These are phyloP conservation scores for Andrena marginata DNA, from an alignment of 2,888 invertebrate genomes.

Conservation along the genomic window DNA sequence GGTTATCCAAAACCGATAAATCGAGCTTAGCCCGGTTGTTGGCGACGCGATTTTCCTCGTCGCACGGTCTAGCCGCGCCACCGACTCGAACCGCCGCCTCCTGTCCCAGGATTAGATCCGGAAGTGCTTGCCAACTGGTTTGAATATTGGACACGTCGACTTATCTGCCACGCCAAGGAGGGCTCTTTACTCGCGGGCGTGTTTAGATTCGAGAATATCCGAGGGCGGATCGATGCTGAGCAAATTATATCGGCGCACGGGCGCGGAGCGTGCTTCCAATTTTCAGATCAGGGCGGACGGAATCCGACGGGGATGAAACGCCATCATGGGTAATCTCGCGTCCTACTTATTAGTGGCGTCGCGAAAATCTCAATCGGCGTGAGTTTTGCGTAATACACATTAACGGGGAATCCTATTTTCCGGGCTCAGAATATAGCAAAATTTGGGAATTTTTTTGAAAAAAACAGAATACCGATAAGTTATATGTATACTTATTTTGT, in stretches of 20 bases:
- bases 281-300: slow-evolving; percentile 16
- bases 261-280: slow-evolving; percentile 37
- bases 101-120: slow-evolving; percentile 67
- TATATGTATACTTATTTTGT: too few relatives aligned
- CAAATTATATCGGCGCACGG: slow-evolving; percentile 43
- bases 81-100: slow-evolving; percentile 53
- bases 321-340: slow-evolving; percentile 34
- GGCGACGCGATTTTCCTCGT: slow-evolving; percentile 67
- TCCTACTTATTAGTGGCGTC: background rate
- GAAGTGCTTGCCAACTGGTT: slow-evolving; percentile 74
- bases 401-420: too few relatives aligned
- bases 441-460: too few relatives aligned
- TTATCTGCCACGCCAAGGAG: slow-evolving; percentile 60
- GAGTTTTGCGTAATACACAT: too few relatives aligned
- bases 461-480: too few relatives aligned
- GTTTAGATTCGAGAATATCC: slow-evolving; percentile 63
- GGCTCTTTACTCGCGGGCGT: slow-evolving; percentile 55
- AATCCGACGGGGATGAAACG: slow-evolving; percentile 8
- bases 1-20: slow-evolving; percentile 73
- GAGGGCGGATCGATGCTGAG: slow-evolving; percentile 44
- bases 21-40: slow-evolving; percentile 63
- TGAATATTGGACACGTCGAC: slow-evolving; percentile 73
- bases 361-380: too few relatives aligned
- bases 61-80: slow-evolving; percentile 31
- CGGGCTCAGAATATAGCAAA: too few relatives aligned